phyloP scores from a whole-genome alignment of 2,797 vertebrate species.

The Etheostoma nigrum region DNA sequence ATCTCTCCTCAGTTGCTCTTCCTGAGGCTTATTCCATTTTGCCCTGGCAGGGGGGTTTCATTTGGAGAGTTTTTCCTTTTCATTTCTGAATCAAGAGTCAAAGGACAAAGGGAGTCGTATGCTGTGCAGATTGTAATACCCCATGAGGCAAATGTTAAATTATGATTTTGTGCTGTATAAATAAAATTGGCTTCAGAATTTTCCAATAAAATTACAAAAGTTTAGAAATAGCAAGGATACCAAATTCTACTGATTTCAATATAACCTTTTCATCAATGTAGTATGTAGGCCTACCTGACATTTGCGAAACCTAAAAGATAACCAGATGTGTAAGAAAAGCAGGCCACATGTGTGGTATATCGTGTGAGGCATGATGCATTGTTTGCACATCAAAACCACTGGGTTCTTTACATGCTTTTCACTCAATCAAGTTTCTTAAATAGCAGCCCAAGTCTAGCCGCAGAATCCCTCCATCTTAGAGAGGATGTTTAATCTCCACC shows the following conservation, averaged over 20 bases:
- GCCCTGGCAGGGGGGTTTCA: neutral
- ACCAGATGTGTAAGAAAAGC: slow-evolving; percentile 52
- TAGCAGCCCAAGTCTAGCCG: slow-evolving; percentile 49
- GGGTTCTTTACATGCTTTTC: slow-evolving; percentile 81
- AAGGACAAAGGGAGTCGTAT: neutral
- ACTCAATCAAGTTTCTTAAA: slow-evolving; percentile 73
- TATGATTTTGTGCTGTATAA: neutral
- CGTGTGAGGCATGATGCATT: slow-evolving; percentile 65
- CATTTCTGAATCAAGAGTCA: neutral
- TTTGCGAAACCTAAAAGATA: slow-evolving; percentile 42
- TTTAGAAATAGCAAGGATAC: neutral
- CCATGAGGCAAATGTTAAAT: neutral
- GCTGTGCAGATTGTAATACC: neutral
- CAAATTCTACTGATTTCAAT: neutral
- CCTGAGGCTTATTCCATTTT: neutral
- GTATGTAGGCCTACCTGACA: slow-evolving; percentile 9
- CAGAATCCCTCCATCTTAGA: slow-evolving; percentile 61
- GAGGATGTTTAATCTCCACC: slow-evolving; percentile 68
- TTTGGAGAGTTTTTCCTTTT: neutral
- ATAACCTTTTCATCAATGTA: neutral
- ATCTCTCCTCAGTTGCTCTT: neutral
- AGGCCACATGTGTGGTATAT: slow-evolving; percentile 66
- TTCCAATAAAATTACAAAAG: slow-evolving; percentile 1
- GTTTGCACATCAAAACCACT: slow-evolving; percentile 64
- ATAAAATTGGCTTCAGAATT: neutral